phyloP scores from a whole-genome alignment of 2,113 vertebrate genomes.

The Chrysemys picta region DNA sequence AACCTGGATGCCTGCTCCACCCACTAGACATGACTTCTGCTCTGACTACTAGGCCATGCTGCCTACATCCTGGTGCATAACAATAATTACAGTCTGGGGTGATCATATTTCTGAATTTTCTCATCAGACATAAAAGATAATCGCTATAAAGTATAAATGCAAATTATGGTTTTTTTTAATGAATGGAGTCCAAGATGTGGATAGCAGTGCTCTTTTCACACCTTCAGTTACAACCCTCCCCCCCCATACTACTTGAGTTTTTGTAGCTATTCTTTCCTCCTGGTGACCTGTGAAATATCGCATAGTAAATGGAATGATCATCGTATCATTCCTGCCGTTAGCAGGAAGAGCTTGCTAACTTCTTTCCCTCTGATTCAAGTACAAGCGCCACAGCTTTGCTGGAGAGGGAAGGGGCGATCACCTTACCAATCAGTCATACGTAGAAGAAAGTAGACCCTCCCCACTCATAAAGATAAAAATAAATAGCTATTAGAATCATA shows the following conservation, averaged over 20 bases:
- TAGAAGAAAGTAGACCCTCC: slow-evolving; percentile 33
- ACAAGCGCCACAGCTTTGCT: background rate
- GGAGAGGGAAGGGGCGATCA: slow-evolving; percentile 32
- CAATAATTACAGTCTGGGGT: background rate
- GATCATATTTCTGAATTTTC: background rate
- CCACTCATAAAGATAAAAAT: slow-evolving; percentile 45
- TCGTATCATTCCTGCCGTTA: background rate
- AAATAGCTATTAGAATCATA: slow-evolving; percentile 14
- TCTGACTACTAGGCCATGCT: background rate
- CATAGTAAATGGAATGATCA: background rate
- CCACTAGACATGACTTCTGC: background rate
- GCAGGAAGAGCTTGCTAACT: background rate
- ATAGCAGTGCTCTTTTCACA: background rate
- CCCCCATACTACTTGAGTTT: background rate
- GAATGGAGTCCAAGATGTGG: background rate
- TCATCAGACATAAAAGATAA: background rate
- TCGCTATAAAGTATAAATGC: background rate
- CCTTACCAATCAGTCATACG: slow-evolving; percentile 14
- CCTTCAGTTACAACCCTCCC: background rate
- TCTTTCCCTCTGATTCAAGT: background rate
- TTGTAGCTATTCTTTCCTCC: background rate
- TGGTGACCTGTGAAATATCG: background rate
- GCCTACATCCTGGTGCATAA: background rate
- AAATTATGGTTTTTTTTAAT: background rate
- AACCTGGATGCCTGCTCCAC: background rate